phyloP scores from a whole-genome alignment of 2,888 invertebrate genomes.

The Epinotia bilunana region DNA sequence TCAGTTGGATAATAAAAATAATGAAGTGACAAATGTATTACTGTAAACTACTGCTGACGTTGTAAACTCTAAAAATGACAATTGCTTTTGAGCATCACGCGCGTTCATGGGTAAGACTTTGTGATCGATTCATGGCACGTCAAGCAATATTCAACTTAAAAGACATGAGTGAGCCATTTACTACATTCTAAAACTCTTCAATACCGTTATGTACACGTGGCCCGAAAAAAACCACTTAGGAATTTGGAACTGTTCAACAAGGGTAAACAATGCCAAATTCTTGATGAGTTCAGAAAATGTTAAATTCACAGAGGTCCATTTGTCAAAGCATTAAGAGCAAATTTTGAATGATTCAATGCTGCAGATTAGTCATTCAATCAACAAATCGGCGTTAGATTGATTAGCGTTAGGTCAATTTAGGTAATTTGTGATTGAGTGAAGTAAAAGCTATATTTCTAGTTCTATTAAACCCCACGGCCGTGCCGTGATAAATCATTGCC shows the following conservation, averaged over 20 bases:
- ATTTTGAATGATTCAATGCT: not conserved
- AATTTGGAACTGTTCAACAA: not conserved
- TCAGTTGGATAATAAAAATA: not conserved
- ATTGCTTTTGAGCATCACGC: not conserved
- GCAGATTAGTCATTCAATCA: not conserved
- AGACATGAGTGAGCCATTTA: no score
- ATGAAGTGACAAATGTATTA: no score
- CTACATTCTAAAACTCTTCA: not conserved
- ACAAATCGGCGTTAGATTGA: conserved; percentile 2
- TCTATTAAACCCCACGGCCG: not conserved
- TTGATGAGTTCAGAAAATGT: not conserved
- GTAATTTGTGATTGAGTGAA: conserved; percentile 7
- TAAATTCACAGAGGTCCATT: not conserved
- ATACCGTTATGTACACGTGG: not conserved
- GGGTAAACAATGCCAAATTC: not conserved
- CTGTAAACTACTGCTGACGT: not conserved
- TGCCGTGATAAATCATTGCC: not conserved
- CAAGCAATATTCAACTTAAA: no score
- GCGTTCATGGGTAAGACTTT: no score
- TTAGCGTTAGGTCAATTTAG: conserved; percentile 3
- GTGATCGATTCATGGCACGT: no score
- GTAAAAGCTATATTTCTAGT: not conserved
- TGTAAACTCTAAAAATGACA: not conserved
- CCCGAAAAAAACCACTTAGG: not conserved
- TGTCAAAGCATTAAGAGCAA: not conserved